Evolutionary conservation across 2,888 invertebrate species (phyloP), one percentile per base, ranked within the genome.

Genomic region (Argyresthia albistria): DNA sequence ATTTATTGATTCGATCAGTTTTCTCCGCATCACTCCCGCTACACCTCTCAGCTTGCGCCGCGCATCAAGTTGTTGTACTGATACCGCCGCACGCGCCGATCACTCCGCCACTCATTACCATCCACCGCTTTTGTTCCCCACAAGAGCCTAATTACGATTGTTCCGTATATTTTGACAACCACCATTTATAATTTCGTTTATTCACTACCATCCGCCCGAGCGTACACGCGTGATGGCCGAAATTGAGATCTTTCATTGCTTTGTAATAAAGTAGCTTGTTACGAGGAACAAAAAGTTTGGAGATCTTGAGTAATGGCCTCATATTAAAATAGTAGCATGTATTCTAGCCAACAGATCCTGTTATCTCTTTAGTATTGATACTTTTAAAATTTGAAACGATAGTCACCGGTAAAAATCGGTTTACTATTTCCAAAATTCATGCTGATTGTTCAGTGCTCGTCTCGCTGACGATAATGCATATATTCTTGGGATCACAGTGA

Each of bases 91-190:
- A 79, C 82, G 80, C 79, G 79, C 79, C 71, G 53, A 35, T 35
- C 52, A 25, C 35, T 14, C 37, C 51, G 9, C 65, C 68, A 66
- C 70, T 78, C 73, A 76, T 78, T 77, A 76, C 73, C 56, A 63
- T 59, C 61, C 57, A 61, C 58, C 69, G 43, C 79, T 74, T 73
- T 87, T 86, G 82, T 86, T 73, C 74, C 62, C 61, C 67, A 86
- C 81, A 83, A 86, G 78, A 77, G 76, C 60, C 76, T 81, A 80
- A 86, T 87, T 83, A 87, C 77, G 64, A 78, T 77, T 82, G 83
- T 87, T 77, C 76, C 73, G 66, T 71, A 73, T 75, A 75, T 83
- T 84, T 84, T 83, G 84, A 86, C 86, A 84, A 80, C 73, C 58
- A 67, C 74, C 69, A 87, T 84, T 86, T 87, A 79, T 86, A 76